Evolutionary conservation across 1,140 invertebrate genomes (phyloP), one percentile per base, ranked within the genome.

Genomic region (Cyclargus thomasi): DNA sequence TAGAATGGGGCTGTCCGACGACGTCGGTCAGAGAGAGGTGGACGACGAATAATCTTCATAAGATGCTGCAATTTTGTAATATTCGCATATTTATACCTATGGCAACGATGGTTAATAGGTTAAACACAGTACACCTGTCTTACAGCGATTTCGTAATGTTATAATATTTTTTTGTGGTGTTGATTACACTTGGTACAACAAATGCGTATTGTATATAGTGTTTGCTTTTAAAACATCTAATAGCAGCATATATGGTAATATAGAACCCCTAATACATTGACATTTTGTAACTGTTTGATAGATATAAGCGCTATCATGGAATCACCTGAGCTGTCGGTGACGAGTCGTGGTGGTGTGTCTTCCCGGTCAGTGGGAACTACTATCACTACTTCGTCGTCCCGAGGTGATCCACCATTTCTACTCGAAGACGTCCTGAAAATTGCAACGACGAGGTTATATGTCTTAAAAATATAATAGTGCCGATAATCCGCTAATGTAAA

Each of bases 1-100:
- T 73, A 81, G 74, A 80, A 84, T 82, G 80, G 86, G 82, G 85
- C 85, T 83, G 78, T 85, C 85, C 83, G 80, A 83, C 76, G 82
- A 74, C 73, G 78, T 79, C 81, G 80, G 88, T 89, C 92, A 92
- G 81, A 92, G 91, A 82, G 92, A 92, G 70, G 92, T 92, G 80
- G 92, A 92, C 82, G 92, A 92, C 79, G 92, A 92, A 90, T 92
- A 92, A 85, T 92, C 91, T 88, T 92, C 92, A 90, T 90, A 92
- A 85, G 92, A 92, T 89, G 91, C 92, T 92, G 92, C 85, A 91
- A 91, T 85, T 88, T 85, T 86, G 83, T 87, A 90, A 90, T 80
- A 87, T 84, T 85, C 82, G 77, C 81, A 89, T 86, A 86, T 87
- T 89, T 88, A 88, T 86, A 88, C 86, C 85, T 89, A 85, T 83